phyloP scores from a whole-genome alignment of 2,888 invertebrate genomes.

The Charanyca ferruginea region DNA sequence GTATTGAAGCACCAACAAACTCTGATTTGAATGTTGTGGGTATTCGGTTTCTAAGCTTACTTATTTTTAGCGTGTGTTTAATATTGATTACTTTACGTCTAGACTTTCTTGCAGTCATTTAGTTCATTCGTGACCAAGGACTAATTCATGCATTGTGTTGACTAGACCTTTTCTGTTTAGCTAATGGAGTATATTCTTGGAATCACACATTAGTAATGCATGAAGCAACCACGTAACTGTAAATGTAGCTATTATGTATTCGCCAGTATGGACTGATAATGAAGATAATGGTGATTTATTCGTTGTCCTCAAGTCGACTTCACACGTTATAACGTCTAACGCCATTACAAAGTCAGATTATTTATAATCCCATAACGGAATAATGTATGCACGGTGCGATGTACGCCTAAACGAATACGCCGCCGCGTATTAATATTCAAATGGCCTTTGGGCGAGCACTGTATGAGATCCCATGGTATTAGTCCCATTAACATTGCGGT shows the following conservation, averaged over 20 bases:
- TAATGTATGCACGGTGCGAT: constrained; percentile 80
- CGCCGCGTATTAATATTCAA: constrained; percentile 86
- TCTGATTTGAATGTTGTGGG: constrained; percentile 8
- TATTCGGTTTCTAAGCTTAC: constrained; percentile 5
- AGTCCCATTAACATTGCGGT: constrained; percentile 81
- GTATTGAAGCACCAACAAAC: not conserved
- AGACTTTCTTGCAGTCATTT: constrained; percentile 59
- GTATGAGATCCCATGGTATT: constrained; percentile 80
- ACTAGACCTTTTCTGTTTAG: constrained; percentile 56
- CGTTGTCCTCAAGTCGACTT: constrained; percentile 65
- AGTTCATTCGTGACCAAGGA: constrained; percentile 58
- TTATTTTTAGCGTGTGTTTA: constrained; percentile 51
- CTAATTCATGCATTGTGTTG: constrained; percentile 59
- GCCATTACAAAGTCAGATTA: constrained; percentile 72
- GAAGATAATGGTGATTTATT: constrained; percentile 67
- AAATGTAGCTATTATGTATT: constrained; percentile 57
- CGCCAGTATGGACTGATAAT: constrained; percentile 61
- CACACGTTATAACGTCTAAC: constrained; percentile 67
- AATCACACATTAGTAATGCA: constrained; percentile 56
- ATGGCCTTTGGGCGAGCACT: constrained; percentile 81
- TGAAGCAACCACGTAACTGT: constrained; percentile 60
- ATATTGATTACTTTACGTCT: constrained; percentile 58
- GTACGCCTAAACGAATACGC: constrained; percentile 78
- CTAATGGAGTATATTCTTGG: constrained; percentile 54
- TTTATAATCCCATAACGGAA: constrained; percentile 78